Percentiles rank a stretch among this genome's conserved stretches.
Evolutionary conservation across 2,113 vertebrate species (phyloP).

Genomic region (Bubalus kerabau): DNA sequence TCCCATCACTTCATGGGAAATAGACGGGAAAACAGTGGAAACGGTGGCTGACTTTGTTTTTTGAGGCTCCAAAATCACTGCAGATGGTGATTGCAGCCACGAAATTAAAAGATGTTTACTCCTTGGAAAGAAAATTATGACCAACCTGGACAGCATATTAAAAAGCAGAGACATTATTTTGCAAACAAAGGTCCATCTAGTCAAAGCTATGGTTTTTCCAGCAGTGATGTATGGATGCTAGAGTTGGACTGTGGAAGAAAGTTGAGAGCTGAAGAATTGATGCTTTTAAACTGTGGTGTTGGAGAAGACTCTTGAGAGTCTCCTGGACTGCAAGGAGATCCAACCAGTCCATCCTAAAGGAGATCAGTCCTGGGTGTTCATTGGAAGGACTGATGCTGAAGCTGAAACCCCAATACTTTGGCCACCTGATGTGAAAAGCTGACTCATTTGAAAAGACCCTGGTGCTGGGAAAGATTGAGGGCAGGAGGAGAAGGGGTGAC

Average conservation of each 20-base stretch:
- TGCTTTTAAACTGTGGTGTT: not conserved
- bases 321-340: not conserved
- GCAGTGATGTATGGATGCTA: not conserved
- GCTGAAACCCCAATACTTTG: not conserved
- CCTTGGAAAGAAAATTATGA: not conserved
- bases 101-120: fast-evolving
- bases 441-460: not conserved
- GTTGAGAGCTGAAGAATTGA: fast-evolving
- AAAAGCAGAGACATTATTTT: not conserved
- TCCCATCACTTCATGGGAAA: not conserved
- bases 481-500: not conserved
- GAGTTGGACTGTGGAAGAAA: not conserved
- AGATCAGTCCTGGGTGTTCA: not conserved
- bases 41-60: not conserved
- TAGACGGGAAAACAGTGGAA: not conserved
- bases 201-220: not conserved
- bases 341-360: not conserved
- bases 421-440: fast-evolving
- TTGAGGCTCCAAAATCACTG: not conserved
- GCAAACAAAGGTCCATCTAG: not conserved
- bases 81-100: not conserved
- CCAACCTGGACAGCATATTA: not conserved
- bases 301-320: not conserved
- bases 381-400: not conserved
- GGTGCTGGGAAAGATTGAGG: not conserved